Conservation (phyloP, 2,888 invertebrate species). For the Steinernema hermaphroditum region DNA sequence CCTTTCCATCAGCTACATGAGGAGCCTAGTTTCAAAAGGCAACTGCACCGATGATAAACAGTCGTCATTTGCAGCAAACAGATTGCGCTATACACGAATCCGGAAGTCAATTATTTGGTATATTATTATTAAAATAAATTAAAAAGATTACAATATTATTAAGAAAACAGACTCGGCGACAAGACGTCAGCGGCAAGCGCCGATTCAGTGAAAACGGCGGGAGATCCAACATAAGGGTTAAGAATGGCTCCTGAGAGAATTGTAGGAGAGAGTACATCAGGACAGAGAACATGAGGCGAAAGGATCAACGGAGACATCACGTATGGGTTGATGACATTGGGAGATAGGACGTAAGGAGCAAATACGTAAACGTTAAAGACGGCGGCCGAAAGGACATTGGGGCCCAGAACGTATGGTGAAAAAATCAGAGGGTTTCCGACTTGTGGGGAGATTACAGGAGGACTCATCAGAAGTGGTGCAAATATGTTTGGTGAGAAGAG, state of each 20-base stretch:
- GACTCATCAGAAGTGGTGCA: constrained; percentile 46
- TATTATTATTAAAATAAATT: no score
- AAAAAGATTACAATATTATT: neutral
- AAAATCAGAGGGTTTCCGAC: constrained; percentile 47
- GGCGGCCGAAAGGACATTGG: constrained; percentile 53
- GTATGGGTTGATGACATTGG: constrained; percentile 41
- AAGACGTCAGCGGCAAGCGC: constrained; percentile 49
- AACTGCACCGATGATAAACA: no score
- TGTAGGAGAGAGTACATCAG: constrained; percentile 53
- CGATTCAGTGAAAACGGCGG: constrained; percentile 55
- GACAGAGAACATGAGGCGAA: constrained; percentile 47
- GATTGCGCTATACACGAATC: no score
- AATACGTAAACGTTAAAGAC: constrained; percentile 57
- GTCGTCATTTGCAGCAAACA: no score
- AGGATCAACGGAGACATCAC: constrained; percentile 15
- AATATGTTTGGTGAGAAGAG: constrained; percentile 53
- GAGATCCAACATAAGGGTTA: constrained; percentile 38
- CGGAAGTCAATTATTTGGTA: no score
- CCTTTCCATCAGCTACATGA: no score
- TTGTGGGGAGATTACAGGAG: constrained; percentile 53
- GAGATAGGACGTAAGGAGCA: constrained; percentile 45
- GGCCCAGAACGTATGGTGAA: constrained; percentile 52
- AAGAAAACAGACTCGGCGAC: constrained; percentile 51
- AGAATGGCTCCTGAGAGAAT: constrained; percentile 48
- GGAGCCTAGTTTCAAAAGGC: no score